Base-by-base conservation (phyloP, 2,888 invertebrate genomes). In the Colletes collaris region DNA sequence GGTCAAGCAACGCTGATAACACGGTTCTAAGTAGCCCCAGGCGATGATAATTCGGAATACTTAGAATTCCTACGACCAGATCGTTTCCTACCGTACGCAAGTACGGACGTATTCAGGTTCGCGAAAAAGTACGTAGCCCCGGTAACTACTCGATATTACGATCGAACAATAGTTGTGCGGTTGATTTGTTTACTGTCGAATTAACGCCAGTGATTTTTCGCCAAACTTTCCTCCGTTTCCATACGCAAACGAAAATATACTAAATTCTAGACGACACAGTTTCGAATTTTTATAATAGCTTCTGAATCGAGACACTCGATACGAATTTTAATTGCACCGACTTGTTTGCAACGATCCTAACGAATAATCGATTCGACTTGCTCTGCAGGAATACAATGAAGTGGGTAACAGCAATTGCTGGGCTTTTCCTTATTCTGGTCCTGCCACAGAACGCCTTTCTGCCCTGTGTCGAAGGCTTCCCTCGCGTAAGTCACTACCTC, bases 311-410 rank as follows among this genome's bases (percentile, higher is more conserved):
- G 40, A 40, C 7, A 40, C 40, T 3, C 40, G 40, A 40, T 40
- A 0, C 6, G 8, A 56, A 35, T 35, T 56, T 35, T 56, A 10
- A 35, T 56, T 56, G 6, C 56, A 35, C 27, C 13, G 46, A 40
- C 27, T 46, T n/a, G 10, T 10, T 3, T 16, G n/a, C 3, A 40
- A 59, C 2, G 13, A 0, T 8, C 13, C 0, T 6, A 52, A 2
- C 13, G 58, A 55, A 66, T 44, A 52, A 40, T 50, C 49, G 27
- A n/a, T 60, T 59, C 19, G 13, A 71, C 19, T 40, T 53, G 19
- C 46, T 56, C 46, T 19, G 4, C 50, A 73, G 79, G 66, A 69
- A 55, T 79, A 75, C 59, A 44, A 88, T 88, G 87, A 74, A 76
- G 85, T 70, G 79, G 79, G 13, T 77, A 62, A 59, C 74, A 44